Evolutionary conservation across 2,797 vertebrate species (phyloP), one percentile per base, ranked within the genome.

Genomic region (Spatula versicolor): DNA sequence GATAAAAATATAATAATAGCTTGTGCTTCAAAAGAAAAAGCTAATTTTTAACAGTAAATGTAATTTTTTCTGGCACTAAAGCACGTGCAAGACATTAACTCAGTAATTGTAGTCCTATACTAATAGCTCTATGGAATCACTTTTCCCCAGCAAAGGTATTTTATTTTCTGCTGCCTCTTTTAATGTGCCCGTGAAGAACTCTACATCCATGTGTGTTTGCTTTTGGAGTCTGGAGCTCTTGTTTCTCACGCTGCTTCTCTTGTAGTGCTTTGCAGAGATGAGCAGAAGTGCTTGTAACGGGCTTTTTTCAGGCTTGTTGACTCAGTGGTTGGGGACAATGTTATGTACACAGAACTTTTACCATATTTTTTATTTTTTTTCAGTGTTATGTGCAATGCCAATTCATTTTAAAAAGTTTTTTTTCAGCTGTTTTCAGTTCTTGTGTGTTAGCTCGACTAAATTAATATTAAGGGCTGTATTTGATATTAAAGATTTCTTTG

Each of bases 201-300:
- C 21, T 7, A 0, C 41, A 2, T 3, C 12, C 5, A 2, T 39
- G 4, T 26, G 28, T 4, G 2, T 66, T 31, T 23, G 8, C 25
- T 87, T 25, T 33, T 5, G 15, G 28, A 41, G 2, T 45, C 52
- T 59, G 37, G 25, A 73, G 46, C 2, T 20, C 45, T 78, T 50
- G 12, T 74, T 78, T 31, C 39, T 54, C 37, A 5, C 1, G 6
- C 8, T 23, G 6, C 13, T 68, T 52, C 59, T 41, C 13, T 3
- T 13, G 7, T 13, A 12, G 3, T 23, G 8, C 45, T 39, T 59
- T 18, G 33, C 59, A 37, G 20, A 37, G 67, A 43, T 2, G 2
- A 7, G 7, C 31, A 60, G 23, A 74, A 71, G 46, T 30, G 8
- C 18, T 50, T 45, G 26, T 33, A 83, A 55, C 7, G 14, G 3